Evolutionary conservation across 2,888 invertebrate species (phyloP), one percentile per base, ranked within the genome.

Genomic region (Drosophila prostipennis): DNA sequence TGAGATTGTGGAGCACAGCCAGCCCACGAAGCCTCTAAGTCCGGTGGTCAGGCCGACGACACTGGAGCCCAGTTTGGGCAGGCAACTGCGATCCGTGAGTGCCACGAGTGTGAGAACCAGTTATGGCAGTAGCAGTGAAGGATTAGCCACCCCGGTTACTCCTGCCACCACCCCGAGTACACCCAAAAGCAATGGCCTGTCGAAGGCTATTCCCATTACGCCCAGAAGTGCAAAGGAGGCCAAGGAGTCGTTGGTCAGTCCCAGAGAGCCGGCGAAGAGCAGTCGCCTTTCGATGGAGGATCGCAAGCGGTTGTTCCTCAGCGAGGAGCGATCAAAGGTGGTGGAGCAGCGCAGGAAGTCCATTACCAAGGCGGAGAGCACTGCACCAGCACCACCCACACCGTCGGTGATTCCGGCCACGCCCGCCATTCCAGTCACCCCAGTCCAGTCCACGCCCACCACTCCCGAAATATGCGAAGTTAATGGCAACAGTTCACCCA

Each of bases 341-440:
- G 57, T 89, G 11, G 89, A 80, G 29, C 91, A 91, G 45, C 89
- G 91, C 34, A 90, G 90, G 36, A 90, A 91, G 53, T 90, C 91
- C 5, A 78, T 90, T 13, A 79, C 82, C 11, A 89, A 88, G 57
- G n/a, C 70, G 2, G 76, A 74, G 11, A 13, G 19, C 4, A 40
- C 57, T 32, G 26, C 34, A 11, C 10, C 34, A 10, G 34, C 34
- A 10, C 54, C 56, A 11, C 6, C 48, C 3, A 6, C 54, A 6
- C 36, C 78, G 1, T 42, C 26, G 34, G 52, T 54, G 32, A 49
- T 16, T n/a, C 55, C 72, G 2, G 53, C 79, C 37, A 60, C 56
- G 8, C 63, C 53, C 3, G 64, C 77, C 11, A 45, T 45, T 23
- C 49, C 68, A 34, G 11, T 36, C 11, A 42, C 34, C 8, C 55